These are phyloP conservation scores for Talpa occidentalis DNA, from an alignment of 2,113 vertebrate genomes.

Conservation along the genomic window DNA sequence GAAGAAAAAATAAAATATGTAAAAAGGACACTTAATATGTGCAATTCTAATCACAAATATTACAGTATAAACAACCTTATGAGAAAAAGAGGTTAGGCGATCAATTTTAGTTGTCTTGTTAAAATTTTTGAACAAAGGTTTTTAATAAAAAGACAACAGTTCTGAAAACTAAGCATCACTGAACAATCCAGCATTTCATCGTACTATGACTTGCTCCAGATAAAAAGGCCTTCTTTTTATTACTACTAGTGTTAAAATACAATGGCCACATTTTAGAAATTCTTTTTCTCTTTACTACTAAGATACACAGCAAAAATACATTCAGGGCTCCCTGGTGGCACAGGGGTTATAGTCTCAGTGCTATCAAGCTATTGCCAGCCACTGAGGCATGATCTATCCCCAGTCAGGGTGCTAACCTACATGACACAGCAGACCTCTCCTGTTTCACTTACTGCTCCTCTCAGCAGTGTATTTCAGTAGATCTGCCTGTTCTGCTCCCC, in stretches of 20 bases:
- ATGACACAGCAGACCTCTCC: too few relatives aligned
- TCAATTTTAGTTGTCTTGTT: background rate
- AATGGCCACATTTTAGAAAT: background rate
- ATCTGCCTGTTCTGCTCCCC: too few relatives aligned
- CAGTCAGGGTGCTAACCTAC: too few relatives aligned
- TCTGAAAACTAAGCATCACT: conserved; percentile 12
- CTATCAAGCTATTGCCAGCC: too few relatives aligned
- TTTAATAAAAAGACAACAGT: background rate
- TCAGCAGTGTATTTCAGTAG: too few relatives aligned
- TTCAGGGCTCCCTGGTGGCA: too few relatives aligned
- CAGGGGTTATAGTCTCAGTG: background rate
- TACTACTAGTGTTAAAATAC: conserved; percentile 21
- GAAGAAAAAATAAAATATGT: background rate
- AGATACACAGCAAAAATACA: conserved; percentile 27
- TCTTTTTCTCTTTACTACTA: background rate
- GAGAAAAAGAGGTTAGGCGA: background rate
- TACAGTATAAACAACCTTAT: background rate
- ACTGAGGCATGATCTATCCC: too few relatives aligned
- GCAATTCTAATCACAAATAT: conserved; percentile 20
- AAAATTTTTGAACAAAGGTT: conserved; percentile 39
- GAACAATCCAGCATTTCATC: background rate
- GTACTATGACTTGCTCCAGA: conserved; percentile 19
- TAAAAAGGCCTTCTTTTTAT: background rate
- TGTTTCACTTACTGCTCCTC: too few relatives aligned
- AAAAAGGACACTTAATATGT: conserved; percentile 28